Evolutionary conservation across 2,888 invertebrate genomes (phyloP).

Genomic region (Melieria crassipennis): DNA sequence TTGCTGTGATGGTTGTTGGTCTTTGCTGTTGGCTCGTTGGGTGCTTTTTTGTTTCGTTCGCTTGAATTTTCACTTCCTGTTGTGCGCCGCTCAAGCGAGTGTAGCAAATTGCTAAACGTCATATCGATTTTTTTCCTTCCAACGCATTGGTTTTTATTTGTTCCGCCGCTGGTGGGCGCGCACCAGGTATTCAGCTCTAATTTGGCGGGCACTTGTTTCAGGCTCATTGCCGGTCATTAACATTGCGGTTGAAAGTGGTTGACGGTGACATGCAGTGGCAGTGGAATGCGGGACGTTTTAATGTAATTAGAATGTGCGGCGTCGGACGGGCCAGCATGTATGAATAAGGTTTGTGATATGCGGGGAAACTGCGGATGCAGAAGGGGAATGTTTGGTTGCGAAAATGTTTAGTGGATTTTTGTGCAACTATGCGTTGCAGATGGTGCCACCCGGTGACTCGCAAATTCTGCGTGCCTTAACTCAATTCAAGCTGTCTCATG

Average conservation of each 20-base stretch:
- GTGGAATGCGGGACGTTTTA: slow-evolving; percentile 45
- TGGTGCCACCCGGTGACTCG: too few species aligned
- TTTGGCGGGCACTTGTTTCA: slow-evolving; percentile 22
- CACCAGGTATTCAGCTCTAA: slow-evolving; percentile 23
- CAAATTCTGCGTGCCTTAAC: too few species aligned
- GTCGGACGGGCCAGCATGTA: too few species aligned
- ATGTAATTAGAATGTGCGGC: slow-evolving; percentile 53
- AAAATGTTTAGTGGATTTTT: slow-evolving; percentile 16
- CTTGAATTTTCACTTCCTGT: slow-evolving; percentile 7
- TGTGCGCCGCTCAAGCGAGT: background rate
- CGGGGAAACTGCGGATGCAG: too few species aligned
- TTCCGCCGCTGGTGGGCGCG: background rate
- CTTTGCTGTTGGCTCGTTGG: background rate
- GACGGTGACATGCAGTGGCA: too few species aligned
- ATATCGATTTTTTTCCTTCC: slow-evolving; percentile 10
- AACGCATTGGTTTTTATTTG: background rate
- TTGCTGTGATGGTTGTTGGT: background rate
- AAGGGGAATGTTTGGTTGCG: background rate
- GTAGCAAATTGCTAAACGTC: background rate
- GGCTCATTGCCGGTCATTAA: slow-evolving; percentile 22
- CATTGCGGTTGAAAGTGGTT: slow-evolving; percentile 43
- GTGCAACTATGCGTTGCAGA: too few species aligned
- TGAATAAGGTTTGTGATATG: too few species aligned
- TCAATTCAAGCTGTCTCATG: too few species aligned
- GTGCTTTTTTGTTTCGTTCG: slow-evolving; percentile 5